Conservation (phyloP, 2,797 vertebrate genomes). For the Melanotaenia maccullochi region DNA sequence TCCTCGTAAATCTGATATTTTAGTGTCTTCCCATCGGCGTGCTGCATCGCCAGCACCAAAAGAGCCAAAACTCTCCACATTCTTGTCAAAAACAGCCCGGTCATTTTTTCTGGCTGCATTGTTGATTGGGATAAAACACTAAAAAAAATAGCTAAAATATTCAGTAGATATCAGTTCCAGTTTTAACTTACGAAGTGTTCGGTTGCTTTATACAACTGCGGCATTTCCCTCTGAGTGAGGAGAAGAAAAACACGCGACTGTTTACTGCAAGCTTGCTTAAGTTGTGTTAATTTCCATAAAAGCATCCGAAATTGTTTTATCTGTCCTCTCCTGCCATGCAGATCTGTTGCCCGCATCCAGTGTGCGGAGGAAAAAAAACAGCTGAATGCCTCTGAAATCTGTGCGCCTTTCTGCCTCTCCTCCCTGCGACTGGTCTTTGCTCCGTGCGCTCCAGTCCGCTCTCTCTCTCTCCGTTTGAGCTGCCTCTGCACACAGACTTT, state of each 20-base stretch:
- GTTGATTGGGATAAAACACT: conserved; percentile 17
- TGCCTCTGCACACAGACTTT: conserved; percentile 77
- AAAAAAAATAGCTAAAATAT: conserved; percentile 22
- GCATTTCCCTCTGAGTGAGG: conserved; percentile 52
- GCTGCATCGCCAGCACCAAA: conserved; percentile 64
- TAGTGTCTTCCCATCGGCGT: conserved; percentile 85
- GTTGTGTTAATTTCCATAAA: conserved; percentile 39
- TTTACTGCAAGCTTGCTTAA: conserved; percentile 23
- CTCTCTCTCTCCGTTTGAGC: conserved; percentile 73
- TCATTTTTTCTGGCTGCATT: conserved; percentile 60
- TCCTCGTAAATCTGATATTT: conserved; percentile 96
- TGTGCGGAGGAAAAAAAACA: conserved; percentile 37
- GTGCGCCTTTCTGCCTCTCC: conserved; percentile 65
- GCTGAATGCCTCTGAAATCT: conserved; percentile 46
- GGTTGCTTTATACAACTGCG: conserved; percentile 43
- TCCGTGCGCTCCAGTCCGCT: conserved; percentile 63
- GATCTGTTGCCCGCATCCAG: conserved; percentile 71
- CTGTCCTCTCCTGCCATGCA: conserved; percentile 26
- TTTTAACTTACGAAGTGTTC: conserved; percentile 48
- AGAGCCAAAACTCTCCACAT: conserved; percentile 72
- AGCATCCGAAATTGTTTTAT: conserved; percentile 34
- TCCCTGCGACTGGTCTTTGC: conserved; percentile 57
- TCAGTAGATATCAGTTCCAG: conserved; percentile 30
- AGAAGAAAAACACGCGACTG: conserved; percentile 1
- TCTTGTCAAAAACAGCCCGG: conserved; percentile 58